phyloP scores from a whole-genome alignment of 2,797 vertebrate genomes.

The Morus bassanus region DNA sequence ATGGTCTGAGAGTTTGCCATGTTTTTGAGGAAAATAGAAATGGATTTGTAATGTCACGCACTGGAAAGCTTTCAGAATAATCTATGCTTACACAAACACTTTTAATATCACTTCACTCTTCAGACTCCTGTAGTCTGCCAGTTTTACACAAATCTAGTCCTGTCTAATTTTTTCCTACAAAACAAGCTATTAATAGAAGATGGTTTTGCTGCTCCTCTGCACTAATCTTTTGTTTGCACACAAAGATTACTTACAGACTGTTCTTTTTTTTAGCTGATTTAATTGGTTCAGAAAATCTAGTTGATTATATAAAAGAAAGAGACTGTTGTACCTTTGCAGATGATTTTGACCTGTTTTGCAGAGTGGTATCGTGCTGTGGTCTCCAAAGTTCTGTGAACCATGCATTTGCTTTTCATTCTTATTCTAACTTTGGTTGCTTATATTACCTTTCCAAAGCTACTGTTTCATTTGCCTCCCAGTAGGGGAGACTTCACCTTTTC shows the following conservation, averaged over 20 bases:
- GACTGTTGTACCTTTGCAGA: neutral
- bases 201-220: neutral
- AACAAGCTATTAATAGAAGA: conserved; percentile 18
- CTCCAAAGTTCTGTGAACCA: neutral
- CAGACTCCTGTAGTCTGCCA: neutral
- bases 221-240: conserved; percentile 25
- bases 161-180: neutral
- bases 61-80: neutral
- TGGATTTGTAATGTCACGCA: neutral
- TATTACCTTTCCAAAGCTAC: neutral
- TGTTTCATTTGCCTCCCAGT: neutral
- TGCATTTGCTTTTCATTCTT: neutral
- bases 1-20: neutral
- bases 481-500: neutral
- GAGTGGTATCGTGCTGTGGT: neutral
- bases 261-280: neutral
- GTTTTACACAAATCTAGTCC: neutral
- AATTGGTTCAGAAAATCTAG: neutral
- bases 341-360: neutral
- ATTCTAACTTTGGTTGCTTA: neutral
- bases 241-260: neutral
- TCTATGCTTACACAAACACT: neutral
- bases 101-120: neutral
- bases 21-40: neutral
- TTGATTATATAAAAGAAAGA: neutral